phyloP scores from a whole-genome alignment of 30 jellyfish, hydroid and myxozoan species.

The Cassiopea xamachana region DNA sequence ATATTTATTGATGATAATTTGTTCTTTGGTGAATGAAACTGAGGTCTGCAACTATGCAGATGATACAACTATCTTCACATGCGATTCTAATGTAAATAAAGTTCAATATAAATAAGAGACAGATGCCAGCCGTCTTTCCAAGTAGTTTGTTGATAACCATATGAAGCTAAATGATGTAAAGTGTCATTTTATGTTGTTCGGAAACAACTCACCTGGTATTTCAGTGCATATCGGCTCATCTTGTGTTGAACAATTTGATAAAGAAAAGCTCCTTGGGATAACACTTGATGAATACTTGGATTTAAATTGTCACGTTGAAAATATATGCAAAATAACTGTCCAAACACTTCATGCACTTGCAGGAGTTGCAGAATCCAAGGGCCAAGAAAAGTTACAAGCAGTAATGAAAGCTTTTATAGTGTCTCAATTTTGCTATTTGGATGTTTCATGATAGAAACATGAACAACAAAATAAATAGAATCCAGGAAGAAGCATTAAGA shows the following conservation, averaged over 20 bases:
- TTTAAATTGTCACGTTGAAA: conserved; percentile 1
- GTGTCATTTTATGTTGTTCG: conserved; percentile 23
- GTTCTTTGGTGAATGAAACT: too few relatives aligned
- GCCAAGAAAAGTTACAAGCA: conserved; percentile 5
- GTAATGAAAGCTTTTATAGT: not conserved
- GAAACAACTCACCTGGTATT: conserved; percentile 20
- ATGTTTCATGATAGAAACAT: too few relatives aligned
- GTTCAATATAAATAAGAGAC: not conserved
- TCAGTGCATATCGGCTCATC: conserved; percentile 34
- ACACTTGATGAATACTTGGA: conserved; percentile 3
- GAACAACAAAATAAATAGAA: not conserved
- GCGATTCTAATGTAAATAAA: conserved; percentile 6
- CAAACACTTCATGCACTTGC: not conserved
- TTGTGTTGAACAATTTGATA: not conserved
- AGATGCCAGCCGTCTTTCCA: conserved; percentile 5
- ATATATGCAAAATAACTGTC: conserved; percentile 18
- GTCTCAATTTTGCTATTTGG: not conserved
- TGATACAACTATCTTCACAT: not conserved
- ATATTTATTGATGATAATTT: too few relatives aligned
- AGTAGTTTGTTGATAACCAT: not conserved
- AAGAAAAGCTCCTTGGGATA: not conserved
- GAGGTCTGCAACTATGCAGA: too few relatives aligned
- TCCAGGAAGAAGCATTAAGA: too few relatives aligned
- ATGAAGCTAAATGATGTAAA: conserved; percentile 1
- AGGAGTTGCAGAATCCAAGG: conserved; percentile 37